Evolutionary conservation across 2,113 vertebrate genomes (phyloP).

Genomic region (Apteryx owenii): DNA sequence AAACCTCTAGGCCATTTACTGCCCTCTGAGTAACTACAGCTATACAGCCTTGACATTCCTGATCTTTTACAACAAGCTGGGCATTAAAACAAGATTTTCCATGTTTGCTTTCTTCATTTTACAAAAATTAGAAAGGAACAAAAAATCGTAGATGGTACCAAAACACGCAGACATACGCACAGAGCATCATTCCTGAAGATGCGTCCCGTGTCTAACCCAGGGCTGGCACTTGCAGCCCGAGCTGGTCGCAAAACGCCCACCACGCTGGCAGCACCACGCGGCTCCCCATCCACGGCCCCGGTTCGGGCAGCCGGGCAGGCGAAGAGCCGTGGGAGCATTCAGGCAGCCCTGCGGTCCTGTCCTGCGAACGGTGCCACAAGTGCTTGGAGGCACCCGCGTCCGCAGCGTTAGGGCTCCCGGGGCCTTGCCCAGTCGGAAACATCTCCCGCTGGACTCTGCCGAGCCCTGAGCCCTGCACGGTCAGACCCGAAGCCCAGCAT

Average conservation of each 20-base stretch:
- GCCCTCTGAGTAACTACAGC: not conserved
- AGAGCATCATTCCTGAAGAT: not conserved
- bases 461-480: not conserved
- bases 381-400: not conserved
- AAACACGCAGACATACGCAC: not conserved
- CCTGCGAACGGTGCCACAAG: not conserved
- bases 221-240: not conserved
- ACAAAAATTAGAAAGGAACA: conserved; percentile 37
- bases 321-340: not conserved
- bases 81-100: conserved; percentile 38
- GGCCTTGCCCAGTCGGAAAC: not conserved
- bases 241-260: not conserved
- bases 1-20: not conserved
- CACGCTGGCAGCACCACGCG: fast-evolving
- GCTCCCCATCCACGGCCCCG: not conserved
- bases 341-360: not conserved
- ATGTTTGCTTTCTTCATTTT: not conserved
- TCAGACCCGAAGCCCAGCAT: not conserved
- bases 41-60: conserved; percentile 7
- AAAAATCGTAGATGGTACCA: not conserved
- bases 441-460: not conserved
- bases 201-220: not conserved
- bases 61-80: conserved; percentile 38
- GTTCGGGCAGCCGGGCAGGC: not conserved
- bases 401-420: not conserved